Evolutionary conservation across 2,888 invertebrate genomes (phyloP).

Genomic region (Brassicogethes aeneus): DNA sequence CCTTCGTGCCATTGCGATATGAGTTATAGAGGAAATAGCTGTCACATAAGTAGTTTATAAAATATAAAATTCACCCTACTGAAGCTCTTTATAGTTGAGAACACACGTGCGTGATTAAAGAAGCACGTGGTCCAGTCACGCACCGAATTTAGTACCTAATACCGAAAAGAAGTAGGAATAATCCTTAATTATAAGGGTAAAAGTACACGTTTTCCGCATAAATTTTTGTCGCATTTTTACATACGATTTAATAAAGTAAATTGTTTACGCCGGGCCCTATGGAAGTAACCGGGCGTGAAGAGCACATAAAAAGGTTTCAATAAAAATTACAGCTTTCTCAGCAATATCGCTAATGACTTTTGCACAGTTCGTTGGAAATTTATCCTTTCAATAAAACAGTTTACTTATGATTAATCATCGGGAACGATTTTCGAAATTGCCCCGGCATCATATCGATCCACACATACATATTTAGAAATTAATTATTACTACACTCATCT

Average conservation of each 20-base stretch:
- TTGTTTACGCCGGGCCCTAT: constrained; percentile 5
- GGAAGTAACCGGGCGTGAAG: background rate
- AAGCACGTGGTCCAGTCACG: constrained; percentile 20
- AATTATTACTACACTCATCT: no score
- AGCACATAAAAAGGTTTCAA: no score
- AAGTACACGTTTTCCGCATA: no score
- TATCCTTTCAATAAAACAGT: background rate
- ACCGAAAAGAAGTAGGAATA: no score
- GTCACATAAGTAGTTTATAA: constrained; percentile 16
- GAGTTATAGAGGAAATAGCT: constrained; percentile 18
- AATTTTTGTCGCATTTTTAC: no score
- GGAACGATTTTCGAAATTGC: background rate
- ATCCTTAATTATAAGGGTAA: no score
- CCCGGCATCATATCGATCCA: no score
- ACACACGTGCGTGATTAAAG: constrained; percentile 20
- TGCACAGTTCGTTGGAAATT: background rate
- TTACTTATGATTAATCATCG: background rate
- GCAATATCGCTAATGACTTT: constrained; percentile 1
- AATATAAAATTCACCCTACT: constrained; percentile 14
- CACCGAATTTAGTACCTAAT: no score
- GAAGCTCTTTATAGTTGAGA: constrained; percentile 7
- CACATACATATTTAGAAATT: no score
- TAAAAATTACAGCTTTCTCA: constrained; percentile 1
- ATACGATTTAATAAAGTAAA: constrained; percentile 22
- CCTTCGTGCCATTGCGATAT: no score